Evolutionary conservation across 2,888 invertebrate species (phyloP).

Genomic region (Tetrapedia diversipes): DNA sequence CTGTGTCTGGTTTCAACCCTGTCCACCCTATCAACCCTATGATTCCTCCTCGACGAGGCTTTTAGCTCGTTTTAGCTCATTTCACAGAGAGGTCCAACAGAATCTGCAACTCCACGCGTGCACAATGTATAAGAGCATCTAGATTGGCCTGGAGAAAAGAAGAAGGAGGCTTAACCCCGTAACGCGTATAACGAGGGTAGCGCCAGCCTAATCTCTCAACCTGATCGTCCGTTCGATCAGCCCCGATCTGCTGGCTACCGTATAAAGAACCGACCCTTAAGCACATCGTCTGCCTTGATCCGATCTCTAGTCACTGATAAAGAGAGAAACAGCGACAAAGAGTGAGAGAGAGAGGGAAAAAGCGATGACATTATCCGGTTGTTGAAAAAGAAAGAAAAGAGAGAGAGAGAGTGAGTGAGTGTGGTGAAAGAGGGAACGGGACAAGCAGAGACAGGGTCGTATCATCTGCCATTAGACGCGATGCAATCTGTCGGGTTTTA

Average conservation of each 20-base stretch:
- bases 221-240: slow-evolving; percentile 54
- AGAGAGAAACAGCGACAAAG: slow-evolving; percentile 25
- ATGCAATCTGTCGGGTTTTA: slow-evolving; percentile 65
- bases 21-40: neutral
- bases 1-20: neutral
- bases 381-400: too few species aligned
- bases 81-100: neutral
- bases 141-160: slow-evolving; percentile 11
- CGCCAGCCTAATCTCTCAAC: slow-evolving; percentile 61
- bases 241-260: slow-evolving; percentile 51
- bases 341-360: slow-evolving; percentile 40
- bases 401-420: too few species aligned
- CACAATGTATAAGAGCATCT: slow-evolving; percentile 1
- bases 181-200: slow-evolving; percentile 58
- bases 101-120: neutral
- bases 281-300: slow-evolving; percentile 65
- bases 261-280: slow-evolving; percentile 67
- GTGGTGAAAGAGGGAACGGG: neutral
- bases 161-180: slow-evolving; percentile 18
- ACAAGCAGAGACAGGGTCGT: slow-evolving; percentile 25
- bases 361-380: neutral
- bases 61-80: too few species aligned
- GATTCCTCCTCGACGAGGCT: too few species aligned
- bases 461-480: slow-evolving; percentile 71
- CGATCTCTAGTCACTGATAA: slow-evolving; percentile 51